Evolutionary conservation across 2,888 invertebrate species (phyloP).

Genomic region (Sesia bembeciformis): DNA sequence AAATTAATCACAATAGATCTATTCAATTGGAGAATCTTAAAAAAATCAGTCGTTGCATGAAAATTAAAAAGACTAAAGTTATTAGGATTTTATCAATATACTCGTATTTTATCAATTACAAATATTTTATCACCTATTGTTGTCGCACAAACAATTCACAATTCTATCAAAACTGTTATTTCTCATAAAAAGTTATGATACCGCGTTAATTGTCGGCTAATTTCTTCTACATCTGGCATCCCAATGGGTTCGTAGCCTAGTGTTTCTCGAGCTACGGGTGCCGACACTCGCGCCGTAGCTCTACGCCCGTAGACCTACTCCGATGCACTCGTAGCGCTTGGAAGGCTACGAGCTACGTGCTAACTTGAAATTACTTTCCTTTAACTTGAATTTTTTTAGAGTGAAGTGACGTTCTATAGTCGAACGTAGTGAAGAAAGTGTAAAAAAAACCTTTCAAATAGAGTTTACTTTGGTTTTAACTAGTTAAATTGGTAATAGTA

Average conservation of each 20-base stretch:
- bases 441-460: too few relatives aligned
- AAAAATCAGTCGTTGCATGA: too few relatives aligned
- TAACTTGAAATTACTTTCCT: too few relatives aligned
- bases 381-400: too few relatives aligned
- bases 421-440: too few relatives aligned
- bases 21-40: too few relatives aligned
- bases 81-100: too few relatives aligned
- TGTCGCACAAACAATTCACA: background rate
- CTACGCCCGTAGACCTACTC: slow-evolving; percentile 24
- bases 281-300: slow-evolving; percentile 2
- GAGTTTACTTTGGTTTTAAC: too few relatives aligned
- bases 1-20: too few relatives aligned
- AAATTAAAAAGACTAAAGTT: too few relatives aligned
- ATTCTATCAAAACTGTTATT: background rate
- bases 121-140: background rate
- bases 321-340: slow-evolving; percentile 30
- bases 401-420: too few relatives aligned
- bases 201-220: slow-evolving; percentile 4
- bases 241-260: slow-evolving; percentile 20
- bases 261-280: slow-evolving; percentile 13
- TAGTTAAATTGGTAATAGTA: background rate
- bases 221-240: slow-evolving; percentile 33
- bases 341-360: slow-evolving; percentile 14
- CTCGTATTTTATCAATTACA: too few relatives aligned
- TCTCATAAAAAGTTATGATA: background rate